These are phyloP conservation scores for Daubentonia madagascariensis DNA, from an alignment of 2,113 vertebrate genomes.

Conservation along the genomic window DNA sequence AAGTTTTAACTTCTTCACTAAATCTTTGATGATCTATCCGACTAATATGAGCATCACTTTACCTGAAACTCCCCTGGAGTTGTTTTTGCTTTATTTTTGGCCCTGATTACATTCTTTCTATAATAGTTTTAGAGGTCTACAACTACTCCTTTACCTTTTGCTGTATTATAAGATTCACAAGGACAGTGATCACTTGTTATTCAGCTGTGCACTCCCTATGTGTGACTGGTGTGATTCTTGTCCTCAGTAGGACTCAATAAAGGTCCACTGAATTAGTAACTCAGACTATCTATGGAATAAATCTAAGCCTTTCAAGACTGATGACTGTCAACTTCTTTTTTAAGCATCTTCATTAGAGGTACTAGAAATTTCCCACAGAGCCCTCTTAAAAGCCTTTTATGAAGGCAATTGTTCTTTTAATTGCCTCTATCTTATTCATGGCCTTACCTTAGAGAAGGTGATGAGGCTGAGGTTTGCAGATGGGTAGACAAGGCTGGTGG, in stretches of 20 bases:
- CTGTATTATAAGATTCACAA: not conserved
- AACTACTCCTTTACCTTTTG: not conserved
- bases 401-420: not conserved
- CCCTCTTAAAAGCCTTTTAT: not conserved
- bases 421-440: not conserved
- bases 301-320: not conserved
- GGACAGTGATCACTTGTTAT: not conserved
- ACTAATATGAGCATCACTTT: not conserved
- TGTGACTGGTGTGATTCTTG: not conserved
- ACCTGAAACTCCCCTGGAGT: not conserved
- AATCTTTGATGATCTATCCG: not conserved
- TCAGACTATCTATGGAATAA: not conserved
- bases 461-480: not conserved
- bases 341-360: not conserved
- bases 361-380: not conserved
- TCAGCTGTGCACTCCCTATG: not conserved
- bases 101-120: not conserved
- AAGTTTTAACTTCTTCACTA: not conserved
- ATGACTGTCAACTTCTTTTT: not conserved
- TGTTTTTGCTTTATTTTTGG: not conserved
- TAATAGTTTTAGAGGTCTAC: not conserved
- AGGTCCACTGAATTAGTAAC: not conserved
- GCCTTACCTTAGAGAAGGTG: not conserved
- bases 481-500: not conserved
- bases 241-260: not conserved